These are phyloP conservation scores for Ancistrus triradiatus DNA, from an alignment of 2,113 vertebrate genomes.

Conservation along the genomic window DNA sequence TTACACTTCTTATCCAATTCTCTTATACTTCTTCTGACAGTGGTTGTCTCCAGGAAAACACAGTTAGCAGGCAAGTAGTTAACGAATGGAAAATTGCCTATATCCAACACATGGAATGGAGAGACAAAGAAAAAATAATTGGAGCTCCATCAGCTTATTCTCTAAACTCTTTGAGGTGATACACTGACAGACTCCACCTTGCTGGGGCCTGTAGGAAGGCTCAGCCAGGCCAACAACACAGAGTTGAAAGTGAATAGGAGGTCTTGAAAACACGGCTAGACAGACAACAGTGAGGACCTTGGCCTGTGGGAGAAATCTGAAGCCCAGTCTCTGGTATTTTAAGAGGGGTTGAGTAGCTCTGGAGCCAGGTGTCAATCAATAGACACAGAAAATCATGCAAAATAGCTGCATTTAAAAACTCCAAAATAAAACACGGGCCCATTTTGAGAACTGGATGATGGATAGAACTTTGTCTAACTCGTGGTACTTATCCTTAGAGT, in stretches of 20 bases:
- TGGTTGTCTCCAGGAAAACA: no score
- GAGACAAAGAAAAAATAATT: slow-evolving; percentile 52
- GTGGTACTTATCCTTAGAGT: no score
- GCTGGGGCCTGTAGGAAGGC: slow-evolving; percentile 48
- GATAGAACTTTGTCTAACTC: slow-evolving; percentile 47
- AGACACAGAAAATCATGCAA: slow-evolving; percentile 65
- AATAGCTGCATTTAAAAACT: slow-evolving; percentile 53
- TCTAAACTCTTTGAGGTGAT: slow-evolving; percentile 59
- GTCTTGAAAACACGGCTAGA: slow-evolving; percentile 60
- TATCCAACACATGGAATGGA: no score
- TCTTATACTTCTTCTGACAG: no score
- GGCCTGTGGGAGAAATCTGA: slow-evolving; percentile 76
- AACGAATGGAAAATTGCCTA: no score
- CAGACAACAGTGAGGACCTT: slow-evolving; percentile 69
- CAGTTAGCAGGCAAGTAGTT: no score
- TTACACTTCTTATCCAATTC: no score
- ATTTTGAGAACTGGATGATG: slow-evolving; percentile 46
- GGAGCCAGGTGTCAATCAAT: slow-evolving; percentile 83
- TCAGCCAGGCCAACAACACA: slow-evolving; percentile 54
- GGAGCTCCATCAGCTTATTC: slow-evolving; percentile 49
- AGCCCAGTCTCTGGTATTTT: slow-evolving; percentile 72
- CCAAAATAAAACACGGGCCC: slow-evolving; percentile 63
- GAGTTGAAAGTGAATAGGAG: slow-evolving; percentile 64
- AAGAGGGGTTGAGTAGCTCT: slow-evolving; percentile 77
- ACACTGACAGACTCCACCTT: slow-evolving; percentile 61